phyloP scores from a whole-genome alignment of 2,888 invertebrate genomes.

The Lapara coniferarum region DNA sequence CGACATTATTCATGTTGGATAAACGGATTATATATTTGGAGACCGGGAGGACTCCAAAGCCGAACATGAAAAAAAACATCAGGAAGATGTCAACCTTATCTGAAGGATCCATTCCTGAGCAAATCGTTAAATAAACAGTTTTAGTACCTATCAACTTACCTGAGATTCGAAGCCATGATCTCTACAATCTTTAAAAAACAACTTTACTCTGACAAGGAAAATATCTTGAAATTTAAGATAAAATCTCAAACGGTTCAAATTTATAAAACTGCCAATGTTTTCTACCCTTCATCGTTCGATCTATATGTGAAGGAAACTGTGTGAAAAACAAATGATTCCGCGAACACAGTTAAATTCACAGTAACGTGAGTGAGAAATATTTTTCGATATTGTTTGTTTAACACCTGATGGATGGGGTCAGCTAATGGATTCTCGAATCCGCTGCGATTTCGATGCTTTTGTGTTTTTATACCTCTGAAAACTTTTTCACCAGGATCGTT shows the following conservation, averaged over 20 bases:
- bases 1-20: too few species aligned
- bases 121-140: too few species aligned
- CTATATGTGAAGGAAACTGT: neutral
- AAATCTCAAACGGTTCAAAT: neutral
- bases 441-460: neutral
- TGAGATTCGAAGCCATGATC: too few species aligned
- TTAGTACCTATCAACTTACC: too few species aligned
- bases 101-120: too few species aligned
- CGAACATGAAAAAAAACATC: too few species aligned
- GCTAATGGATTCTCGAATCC: constrained; percentile 13
- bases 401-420: constrained; percentile 14
- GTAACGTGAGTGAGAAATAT: constrained; percentile 13
- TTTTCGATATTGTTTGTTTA: constrained; percentile 14
- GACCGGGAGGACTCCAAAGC: too few species aligned
- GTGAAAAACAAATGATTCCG: neutral
- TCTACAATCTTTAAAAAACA: too few species aligned
- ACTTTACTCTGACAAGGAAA: too few species aligned
- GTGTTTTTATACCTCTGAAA: neutral
- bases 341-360: neutral
- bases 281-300: neutral
- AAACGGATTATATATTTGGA: too few species aligned
- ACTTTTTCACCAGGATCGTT: neutral
- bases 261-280: neutral
- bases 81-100: too few species aligned
- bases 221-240: too few species aligned